Base-by-base conservation (phyloP, 1,140 invertebrate species). In the Drosophila pachea region DNA sequence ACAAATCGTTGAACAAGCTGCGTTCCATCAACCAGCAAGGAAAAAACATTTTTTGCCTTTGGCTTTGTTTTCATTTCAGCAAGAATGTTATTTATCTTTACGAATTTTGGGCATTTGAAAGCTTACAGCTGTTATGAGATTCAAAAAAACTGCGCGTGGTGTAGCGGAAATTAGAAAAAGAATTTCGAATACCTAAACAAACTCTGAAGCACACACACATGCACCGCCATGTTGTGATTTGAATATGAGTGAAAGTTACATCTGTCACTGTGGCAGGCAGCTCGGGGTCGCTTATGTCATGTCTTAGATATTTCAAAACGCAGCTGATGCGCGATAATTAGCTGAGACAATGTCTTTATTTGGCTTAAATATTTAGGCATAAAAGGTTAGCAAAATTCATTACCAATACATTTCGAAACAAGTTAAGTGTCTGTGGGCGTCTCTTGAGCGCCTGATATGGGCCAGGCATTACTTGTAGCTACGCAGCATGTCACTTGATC, bases 201-300 rank as follows among this genome's bases (percentile, higher is more conserved):
- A 64, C n/a, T 55, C 9, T 63, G 11, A 50, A 7, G 12, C 22
- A 3, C 31, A 50, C 31, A 50, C 5, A 9, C 2, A 32, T 11
- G 14, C 5, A 14, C 1, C 12, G 12, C 4, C 35, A 35, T 14
- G 7, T 35, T 52, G 12, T 33, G 7, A 45, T n/a, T 36, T 40
- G 31, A 29, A 35, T 49, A 32, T 42, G n/a, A 62, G 77, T 70
- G 77, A 81, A 81, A 81, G 77, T 71, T 70, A 59, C 58, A 63
- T 43, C 70, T 49, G 43, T 47, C 55, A 32, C 35, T 40, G 29
- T 58, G 70, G 43, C 11, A 36, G n/a, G 38, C 4, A 58, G 14
- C 35, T n/a, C 29, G 14, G 52, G 35, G 40, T 36, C 49, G 53
- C 68, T 82, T 75, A 81, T 70, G 68, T 71, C 74, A 77, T 71